These are phyloP conservation scores for Popillia japonica DNA, from an alignment of 1,140 invertebrate genomes.

Conservation along the genomic window DNA sequence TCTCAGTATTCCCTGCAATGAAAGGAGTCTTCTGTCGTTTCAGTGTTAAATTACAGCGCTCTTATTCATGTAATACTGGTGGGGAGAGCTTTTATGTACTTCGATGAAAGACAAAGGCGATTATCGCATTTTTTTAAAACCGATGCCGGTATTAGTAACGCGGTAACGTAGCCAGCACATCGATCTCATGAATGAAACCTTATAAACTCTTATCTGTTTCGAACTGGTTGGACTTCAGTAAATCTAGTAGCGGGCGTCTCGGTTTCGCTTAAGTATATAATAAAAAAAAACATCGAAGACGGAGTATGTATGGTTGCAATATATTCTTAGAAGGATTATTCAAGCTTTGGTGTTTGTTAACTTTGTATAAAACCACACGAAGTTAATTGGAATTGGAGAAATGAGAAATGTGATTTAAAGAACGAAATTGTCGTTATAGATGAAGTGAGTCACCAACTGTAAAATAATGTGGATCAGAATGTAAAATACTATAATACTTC, in stretches of 20 bases:
- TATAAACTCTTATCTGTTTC: background rate
- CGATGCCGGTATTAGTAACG: background rate
- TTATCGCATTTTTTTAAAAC: slow-evolving; percentile 14
- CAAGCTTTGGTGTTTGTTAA: no score
- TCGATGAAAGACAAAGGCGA: background rate
- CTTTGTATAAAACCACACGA: no score
- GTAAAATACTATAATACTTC: no score
- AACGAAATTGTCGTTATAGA: no score
- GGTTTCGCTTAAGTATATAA: background rate
- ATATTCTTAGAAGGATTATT: no score
- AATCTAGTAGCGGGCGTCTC: slow-evolving; percentile 1
- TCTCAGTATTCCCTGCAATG: background rate
- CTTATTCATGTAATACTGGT: background rate
- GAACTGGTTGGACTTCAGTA: background rate
- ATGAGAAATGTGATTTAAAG: no score
- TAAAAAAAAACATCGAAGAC: background rate
- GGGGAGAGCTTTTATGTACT: background rate
- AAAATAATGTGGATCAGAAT: no score
- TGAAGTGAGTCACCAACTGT: no score
- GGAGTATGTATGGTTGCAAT: background rate
- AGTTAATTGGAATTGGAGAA: no score
- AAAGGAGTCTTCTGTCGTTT: slow-evolving; percentile 7
- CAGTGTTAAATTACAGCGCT: slow-evolving; percentile 18
- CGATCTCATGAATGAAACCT: background rate
- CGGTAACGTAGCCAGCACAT: no score